These are phyloP conservation scores for Neopelma chrysocephalum DNA, from an alignment of 2,797 vertebrate genomes.

Conservation along the genomic window DNA sequence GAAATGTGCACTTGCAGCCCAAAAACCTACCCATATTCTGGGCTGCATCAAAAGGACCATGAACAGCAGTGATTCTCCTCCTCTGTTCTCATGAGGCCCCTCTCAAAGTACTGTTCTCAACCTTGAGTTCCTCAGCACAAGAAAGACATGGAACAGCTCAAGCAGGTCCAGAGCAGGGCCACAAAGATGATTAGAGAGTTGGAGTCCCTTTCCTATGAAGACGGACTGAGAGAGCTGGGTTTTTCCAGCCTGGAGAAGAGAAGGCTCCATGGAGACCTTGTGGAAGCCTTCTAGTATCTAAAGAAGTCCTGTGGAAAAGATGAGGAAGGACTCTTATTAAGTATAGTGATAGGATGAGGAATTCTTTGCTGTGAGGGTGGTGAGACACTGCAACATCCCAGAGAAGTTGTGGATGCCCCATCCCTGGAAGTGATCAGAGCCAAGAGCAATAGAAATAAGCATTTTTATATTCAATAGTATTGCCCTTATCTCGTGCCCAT, in stretches of 20 bases:
- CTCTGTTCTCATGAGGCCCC: rapidly evolving
- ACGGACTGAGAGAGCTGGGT: neutral
- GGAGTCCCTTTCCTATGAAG: neutral
- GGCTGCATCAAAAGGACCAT: neutral
- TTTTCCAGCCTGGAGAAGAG: neutral
- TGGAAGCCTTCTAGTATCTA: neutral
- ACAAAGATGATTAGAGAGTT: neutral
- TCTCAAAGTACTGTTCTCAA: neutral
- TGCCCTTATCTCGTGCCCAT: rapidly evolving
- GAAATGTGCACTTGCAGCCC: neutral
- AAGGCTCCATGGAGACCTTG: neutral
- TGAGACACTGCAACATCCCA: neutral
- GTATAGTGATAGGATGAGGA: neutral
- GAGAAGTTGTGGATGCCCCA: neutral
- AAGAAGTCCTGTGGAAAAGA: neutral
- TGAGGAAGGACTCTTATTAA: neutral
- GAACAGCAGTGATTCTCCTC: rapidly evolving
- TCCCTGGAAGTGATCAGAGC: neutral
- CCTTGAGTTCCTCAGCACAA: neutral
- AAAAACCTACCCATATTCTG: neutral
- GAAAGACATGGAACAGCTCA: neutral
- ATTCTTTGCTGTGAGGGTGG: neutral
- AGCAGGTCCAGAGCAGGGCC: rapidly evolving
- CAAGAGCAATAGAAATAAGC: neutral
- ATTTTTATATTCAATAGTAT: neutral